phyloP scores from a whole-genome alignment of 2,797 vertebrate genomes.

The Darevskia mixta region DNA sequence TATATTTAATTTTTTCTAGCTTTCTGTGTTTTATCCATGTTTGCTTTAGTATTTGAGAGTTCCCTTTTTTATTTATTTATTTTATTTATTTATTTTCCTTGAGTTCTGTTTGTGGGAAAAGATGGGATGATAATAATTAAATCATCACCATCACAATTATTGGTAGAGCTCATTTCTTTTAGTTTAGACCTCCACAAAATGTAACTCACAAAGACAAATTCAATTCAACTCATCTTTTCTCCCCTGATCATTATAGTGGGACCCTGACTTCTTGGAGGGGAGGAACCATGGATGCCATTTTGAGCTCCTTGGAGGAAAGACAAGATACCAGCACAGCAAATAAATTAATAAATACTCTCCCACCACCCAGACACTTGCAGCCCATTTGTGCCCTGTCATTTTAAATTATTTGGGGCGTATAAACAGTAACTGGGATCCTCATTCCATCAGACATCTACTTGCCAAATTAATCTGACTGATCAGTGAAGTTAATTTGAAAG shows the following conservation, averaged over 20 bases:
- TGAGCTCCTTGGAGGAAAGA: background rate
- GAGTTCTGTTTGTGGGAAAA: too few species aligned
- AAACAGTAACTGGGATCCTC: background rate
- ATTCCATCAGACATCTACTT: conserved; percentile 25
- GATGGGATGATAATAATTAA: too few species aligned
- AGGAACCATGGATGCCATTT: background rate
- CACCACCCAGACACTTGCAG: background rate
- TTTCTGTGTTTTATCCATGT: too few species aligned
- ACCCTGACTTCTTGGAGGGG: background rate
- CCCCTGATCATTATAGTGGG: too few species aligned
- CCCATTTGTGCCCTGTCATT: conserved; percentile 27
- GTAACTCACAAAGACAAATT: background rate
- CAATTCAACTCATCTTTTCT: background rate
- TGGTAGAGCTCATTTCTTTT: background rate
- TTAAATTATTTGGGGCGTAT: conserved; percentile 5
- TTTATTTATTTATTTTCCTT: too few species aligned
- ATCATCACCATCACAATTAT: background rate
- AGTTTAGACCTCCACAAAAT: background rate
- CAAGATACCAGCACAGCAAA: background rate
- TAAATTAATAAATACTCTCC: background rate
- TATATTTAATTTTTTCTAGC: too few species aligned
- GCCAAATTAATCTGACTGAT: background rate
- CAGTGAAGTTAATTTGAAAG: conserved; percentile 41
- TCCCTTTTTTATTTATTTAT: too few species aligned
- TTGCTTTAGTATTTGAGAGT: too few species aligned